Evolutionary conservation across 2,888 invertebrate genomes (phyloP), one percentile per base, ranked within the genome.

Genomic region (Heliconius cydno): DNA sequence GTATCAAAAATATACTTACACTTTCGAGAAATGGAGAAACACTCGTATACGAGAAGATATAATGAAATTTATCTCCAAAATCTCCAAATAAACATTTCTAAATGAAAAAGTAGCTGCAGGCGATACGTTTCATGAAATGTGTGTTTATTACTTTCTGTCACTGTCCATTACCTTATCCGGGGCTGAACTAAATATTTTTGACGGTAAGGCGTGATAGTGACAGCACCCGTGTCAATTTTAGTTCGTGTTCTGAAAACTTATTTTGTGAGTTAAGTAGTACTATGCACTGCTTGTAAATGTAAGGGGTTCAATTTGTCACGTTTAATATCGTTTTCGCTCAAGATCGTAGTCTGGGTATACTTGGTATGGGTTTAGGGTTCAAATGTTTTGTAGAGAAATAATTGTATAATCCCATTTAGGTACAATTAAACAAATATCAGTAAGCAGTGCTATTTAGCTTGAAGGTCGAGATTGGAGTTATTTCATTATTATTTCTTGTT

Each of bases 151-250:
- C 60, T 4, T 73, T 60, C 73, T 73, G 34, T 60, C 57, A n/a
- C 57, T 73, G 73, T 73, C n/a, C 57, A 34, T 73, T 60, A 34
- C 73, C 34, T 73, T 19, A 73, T 73, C n/a, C 38, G 34, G 41
- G n/a, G 60, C 34, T 38, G 57, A 60, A 34, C 60, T 38, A 73
- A 73, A 73, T 73, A 73, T 73, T 38, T 73, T 38, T 73, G 60
- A 73, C 73, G 57, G 60, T 34, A 60, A 73, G 73, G 73, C 73
- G 73, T 73, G 73, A 73, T 73, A 73, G 34, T 60, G 73, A 60
- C 73, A 25, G 73, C 73, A 73, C 73, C 60, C 73, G 34, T 73
- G 73, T 73, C 73, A 73, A 73, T 73, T 73, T 73, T 73, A 73
- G 15, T 60, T 15, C 73, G 73, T 73, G 73, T 25, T 60, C 13